Base-by-base conservation (phyloP, 2,888 invertebrate genomes). In the Megamerina dolium region DNA sequence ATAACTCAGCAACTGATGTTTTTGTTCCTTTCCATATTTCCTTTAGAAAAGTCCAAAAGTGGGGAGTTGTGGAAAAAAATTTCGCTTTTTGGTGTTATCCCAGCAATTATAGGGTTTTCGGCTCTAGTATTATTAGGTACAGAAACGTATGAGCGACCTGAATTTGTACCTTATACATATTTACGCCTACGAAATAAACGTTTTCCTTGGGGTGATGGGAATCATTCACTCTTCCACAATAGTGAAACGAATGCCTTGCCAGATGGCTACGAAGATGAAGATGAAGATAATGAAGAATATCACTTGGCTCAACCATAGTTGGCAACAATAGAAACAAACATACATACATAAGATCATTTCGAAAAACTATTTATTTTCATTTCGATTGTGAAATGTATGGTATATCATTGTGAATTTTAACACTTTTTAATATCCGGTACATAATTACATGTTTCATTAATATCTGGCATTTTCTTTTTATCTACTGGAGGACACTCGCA, bases 191-290 rank as follows among this genome's bases (percentile, higher is more conserved):
- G 89, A 40, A 80, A 76, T 46, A 90, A 87, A 82, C 77, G 82
- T 50, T 91, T 89, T 76, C 88, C 90, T 42, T 92, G 91, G 91
- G 87, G 90, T 57, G 90, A 91, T 65, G 91, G 92, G 48, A 82
- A 83, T 67, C 82, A 83, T 60, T 75, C 81, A 2, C 74, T 91
- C 41, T 88, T 92, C 78, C 90, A 91, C 76, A 89, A 90, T 73
- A 80, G 83, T 32, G 77, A 82, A 55, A 65, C 74, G 47, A 89
- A 89, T 55, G 74, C 89, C 31, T 74, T 88, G 35, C 86, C 87
- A 31, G 75, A 75, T 33, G 89, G 49, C 5, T 46, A 49, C 20
- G 37, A 48, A 29, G 26, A 38, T 17, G 50, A 47, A 36, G 14
- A 26, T 14, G 18, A 26, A n/a, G n/a, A n/a, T n/a, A n/a, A n/a